Evolutionary conservation across 2,797 vertebrate species (phyloP).

Genomic region (Microctenopoma lineatum): DNA sequence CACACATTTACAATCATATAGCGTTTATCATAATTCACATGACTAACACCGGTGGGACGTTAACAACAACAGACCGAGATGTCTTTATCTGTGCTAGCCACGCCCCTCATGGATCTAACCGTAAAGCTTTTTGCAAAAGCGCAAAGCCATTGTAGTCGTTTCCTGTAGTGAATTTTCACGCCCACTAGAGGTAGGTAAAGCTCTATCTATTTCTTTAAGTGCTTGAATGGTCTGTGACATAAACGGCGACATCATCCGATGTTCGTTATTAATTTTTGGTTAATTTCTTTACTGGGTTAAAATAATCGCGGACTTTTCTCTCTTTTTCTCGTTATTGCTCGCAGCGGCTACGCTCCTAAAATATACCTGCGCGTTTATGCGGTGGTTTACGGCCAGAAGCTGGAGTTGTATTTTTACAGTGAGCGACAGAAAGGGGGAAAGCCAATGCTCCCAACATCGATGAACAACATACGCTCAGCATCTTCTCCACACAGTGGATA

Average conservation of each 20-base stretch:
- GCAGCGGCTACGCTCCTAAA: not conserved
- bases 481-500: conserved; percentile 40
- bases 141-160: not conserved
- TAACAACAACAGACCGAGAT: not conserved
- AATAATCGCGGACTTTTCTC: rapidly evolving
- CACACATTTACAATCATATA: not conserved
- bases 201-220: rapidly evolving
- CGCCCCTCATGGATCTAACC: conserved; percentile 19
- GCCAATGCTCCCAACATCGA: conserved; percentile 43
- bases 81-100: conserved; percentile 50
- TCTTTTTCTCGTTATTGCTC: rapidly evolving
- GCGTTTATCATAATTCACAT: conserved; percentile 15
- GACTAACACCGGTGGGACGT: not conserved
- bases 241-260: rapidly evolving
- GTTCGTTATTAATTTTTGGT: rapidly evolving
- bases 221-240: not conserved
- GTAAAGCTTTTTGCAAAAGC: conserved; percentile 26
- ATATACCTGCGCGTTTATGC: conserved; percentile 31
- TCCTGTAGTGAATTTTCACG: conserved; percentile 10
- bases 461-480: conserved; percentile 42
- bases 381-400: conserved; percentile 47
- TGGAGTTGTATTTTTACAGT: conserved; percentile 60
- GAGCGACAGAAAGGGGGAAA: conserved; percentile 40
- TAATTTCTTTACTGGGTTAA: rapidly evolving
- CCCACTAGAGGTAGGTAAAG: conserved; percentile 61